Percentiles rank a stretch among this genome's conserved stretches.
Evolutionary conservation across 2,113 vertebrate genomes (phyloP).

Genomic region (Brachypodius melanocephalos): DNA sequence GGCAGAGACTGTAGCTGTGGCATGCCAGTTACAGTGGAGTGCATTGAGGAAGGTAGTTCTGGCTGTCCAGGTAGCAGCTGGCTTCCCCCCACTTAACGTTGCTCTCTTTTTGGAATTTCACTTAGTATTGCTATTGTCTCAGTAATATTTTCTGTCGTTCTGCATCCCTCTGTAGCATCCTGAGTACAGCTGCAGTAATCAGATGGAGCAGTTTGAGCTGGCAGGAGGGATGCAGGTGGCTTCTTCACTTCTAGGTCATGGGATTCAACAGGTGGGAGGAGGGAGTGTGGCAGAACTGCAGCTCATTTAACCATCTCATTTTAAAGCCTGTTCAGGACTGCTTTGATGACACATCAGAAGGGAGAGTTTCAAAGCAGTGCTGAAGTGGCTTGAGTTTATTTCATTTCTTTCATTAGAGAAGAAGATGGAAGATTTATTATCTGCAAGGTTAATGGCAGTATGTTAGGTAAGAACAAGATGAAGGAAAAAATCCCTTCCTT

Average conservation of each 20-base stretch:
- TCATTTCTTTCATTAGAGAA: constrained; percentile 8
- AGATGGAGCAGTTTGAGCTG: background rate
- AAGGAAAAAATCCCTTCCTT: background rate
- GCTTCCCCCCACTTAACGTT: background rate
- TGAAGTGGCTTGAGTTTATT: constrained; percentile 36
- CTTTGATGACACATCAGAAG: constrained; percentile 57
- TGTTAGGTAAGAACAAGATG: constrained; percentile 48
- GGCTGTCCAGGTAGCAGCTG: background rate
- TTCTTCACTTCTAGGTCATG: constrained; percentile 15
- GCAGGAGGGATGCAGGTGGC: background rate
- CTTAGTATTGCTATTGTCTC: background rate
- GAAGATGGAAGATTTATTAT: constrained; percentile 7
- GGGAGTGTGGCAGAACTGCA: background rate
- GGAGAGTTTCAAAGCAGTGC: constrained; percentile 45
- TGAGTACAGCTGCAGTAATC: background rate
- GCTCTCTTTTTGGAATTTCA: background rate
- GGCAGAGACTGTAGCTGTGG: background rate
- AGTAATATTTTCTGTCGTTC: background rate
- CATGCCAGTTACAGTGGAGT: background rate
- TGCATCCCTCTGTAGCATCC: background rate
- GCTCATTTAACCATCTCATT: constrained; percentile 5
- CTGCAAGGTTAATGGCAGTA: constrained; percentile 34
- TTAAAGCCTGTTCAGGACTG: constrained; percentile 43
- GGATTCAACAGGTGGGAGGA: background rate
- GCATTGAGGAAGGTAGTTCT: background rate